Evolutionary conservation across 1,140 invertebrate species (phyloP).

Genomic region (Mactra quadrangularis): DNA sequence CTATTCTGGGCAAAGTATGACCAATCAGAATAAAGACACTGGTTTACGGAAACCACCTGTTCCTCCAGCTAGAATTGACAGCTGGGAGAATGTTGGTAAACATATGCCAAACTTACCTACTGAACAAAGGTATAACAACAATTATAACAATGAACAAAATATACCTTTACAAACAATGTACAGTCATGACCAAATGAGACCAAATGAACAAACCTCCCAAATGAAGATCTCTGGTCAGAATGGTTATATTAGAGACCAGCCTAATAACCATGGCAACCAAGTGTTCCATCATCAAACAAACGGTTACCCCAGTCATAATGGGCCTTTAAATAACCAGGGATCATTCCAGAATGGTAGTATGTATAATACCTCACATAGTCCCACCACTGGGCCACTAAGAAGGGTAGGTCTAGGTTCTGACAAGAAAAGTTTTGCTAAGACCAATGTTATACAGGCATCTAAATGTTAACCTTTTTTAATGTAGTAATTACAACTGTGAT

Average conservation of each 20-base stretch:
- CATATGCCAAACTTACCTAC: slow-evolving; percentile 9
- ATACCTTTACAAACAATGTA: background rate
- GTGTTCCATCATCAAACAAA: slow-evolving; percentile 1
- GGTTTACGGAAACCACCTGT: slow-evolving; percentile 25
- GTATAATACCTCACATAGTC: background rate
- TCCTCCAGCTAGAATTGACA: slow-evolving; percentile 54
- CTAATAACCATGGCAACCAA: background rate
- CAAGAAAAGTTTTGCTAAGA: slow-evolving; percentile 61
- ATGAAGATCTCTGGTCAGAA: slow-evolving; percentile 1
- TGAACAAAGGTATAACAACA: background rate
- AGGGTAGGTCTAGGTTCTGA: slow-evolving; percentile 42
- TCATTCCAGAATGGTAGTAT: background rate
- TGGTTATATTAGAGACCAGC: slow-evolving; percentile 10
- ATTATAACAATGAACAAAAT: background rate
- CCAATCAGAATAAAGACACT: slow-evolving; percentile 11
- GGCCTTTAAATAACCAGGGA: background rate
- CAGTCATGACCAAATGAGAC: background rate
- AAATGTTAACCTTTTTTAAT: too few relatives aligned
- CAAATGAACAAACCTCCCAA: background rate
- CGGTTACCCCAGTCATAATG: background rate
- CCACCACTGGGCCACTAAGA: slow-evolving; percentile 11
- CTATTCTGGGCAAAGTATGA: slow-evolving; percentile 4
- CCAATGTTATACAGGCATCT: slow-evolving; percentile 66
- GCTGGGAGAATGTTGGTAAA: slow-evolving; percentile 58
- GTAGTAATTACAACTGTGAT: too few relatives aligned